Evolutionary conservation across 2,888 invertebrate species (phyloP), one percentile per base, ranked within the genome.

Genomic region (Oeneis ivallda): DNA sequence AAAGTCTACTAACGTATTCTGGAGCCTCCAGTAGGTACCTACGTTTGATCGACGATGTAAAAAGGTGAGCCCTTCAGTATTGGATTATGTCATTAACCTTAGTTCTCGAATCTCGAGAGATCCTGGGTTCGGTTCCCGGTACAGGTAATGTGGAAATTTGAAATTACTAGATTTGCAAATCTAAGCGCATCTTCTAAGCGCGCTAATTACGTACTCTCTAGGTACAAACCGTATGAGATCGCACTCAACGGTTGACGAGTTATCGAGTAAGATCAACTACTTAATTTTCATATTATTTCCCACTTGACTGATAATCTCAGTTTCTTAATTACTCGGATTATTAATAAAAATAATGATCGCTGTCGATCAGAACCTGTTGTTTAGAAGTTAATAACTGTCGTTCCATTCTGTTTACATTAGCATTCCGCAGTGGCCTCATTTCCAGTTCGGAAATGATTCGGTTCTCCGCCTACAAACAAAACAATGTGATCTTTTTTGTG

Each of bases 381-480:
- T 81, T 79, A 75, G 79, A 75, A 75, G 76, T 75, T 77, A 78
- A 80, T 79, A 79, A 80, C 77, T 76, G 73, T 76, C 76, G 85
- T 88, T 88, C 87, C 85, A 88, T 81, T 87, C 88, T 87, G 85
- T 81, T 89, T 83, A 77, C 67, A 76, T 80, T 89, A 76, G 71
- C 82, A 85, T 83, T 81, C 84, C 82, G 76, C 74, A 69, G 78
- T 80, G 82, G 79, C 83, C 85, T 74, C 77, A 78, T 80, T 85
- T 74, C 77, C 71, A 69, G 71, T 75, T 79, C 75, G 73, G 76
- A 76, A 79, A 80, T 76, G 72, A 76, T 81, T 85, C 73, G 76
- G 79, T 80, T 79, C 71, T 77, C 76, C 77, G 75, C 70, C 43
- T 43, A 47, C 49, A 43, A 57, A 47, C 49, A 43, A 57, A 65